Percentiles rank a stretch among this genome's conserved stretches.
Conservation (phyloP, 1,140 invertebrate genomes). For the Lordiphosa clarofinis region DNA sequence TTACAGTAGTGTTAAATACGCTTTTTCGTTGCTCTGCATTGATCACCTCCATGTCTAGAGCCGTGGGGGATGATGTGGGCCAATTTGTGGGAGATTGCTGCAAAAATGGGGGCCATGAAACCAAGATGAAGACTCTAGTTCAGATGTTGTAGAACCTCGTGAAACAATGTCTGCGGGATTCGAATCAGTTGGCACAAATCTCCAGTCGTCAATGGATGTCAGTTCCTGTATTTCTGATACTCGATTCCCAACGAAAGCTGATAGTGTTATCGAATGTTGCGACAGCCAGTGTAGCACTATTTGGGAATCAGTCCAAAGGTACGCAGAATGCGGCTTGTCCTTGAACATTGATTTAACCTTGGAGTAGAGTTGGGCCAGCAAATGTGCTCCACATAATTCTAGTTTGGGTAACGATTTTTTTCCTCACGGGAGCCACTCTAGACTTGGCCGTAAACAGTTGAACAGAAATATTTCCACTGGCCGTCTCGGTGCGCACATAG, state of each 20-base stretch:
- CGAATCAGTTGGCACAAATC: background rate
- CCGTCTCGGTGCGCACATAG: too few species aligned
- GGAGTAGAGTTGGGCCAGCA: background rate
- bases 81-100: constrained; percentile 21
- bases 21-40: background rate
- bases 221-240: constrained; percentile 8
- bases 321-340: background rate
- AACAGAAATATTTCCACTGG: background rate
- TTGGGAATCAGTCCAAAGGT: constrained; percentile 9
- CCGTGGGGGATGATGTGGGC: background rate
- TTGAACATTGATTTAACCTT: too few species aligned
- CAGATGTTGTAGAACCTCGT: constrained; percentile 1
- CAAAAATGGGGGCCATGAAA: constrained; percentile 8
- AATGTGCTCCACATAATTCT: constrained; percentile 7
- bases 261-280: constrained; percentile 8
- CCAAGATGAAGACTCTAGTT: constrained; percentile 2
- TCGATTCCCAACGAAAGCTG: constrained; percentile 5
- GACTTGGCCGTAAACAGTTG: constrained; percentile 10
- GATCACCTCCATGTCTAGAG: background rate
- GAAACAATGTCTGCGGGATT: constrained; percentile 13
- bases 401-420: constrained; percentile 5
- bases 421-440: constrained; percentile 5
- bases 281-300: constrained; percentile 15
- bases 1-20: background rate
- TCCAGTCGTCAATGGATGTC: background rate